phyloP scores from a whole-genome alignment of 2,113 vertebrate genomes.

The Dasyprocta punctata region DNA sequence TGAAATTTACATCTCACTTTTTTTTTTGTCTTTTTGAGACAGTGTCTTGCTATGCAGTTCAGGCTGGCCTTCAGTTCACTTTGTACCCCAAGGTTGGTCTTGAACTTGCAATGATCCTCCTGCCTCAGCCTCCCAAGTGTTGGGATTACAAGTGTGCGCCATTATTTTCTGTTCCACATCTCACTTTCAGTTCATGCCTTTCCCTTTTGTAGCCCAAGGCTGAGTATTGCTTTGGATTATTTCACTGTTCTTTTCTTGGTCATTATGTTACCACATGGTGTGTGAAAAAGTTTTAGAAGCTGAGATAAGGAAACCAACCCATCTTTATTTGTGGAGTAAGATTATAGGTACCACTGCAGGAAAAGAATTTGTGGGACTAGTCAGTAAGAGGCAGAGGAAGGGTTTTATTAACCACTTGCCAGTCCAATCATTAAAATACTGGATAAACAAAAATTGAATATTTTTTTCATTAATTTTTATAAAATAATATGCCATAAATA shows the following conservation, averaged over 20 bases:
- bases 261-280: neutral
- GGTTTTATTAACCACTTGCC: neutral
- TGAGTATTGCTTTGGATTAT: neutral
- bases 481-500: neutral
- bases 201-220: neutral
- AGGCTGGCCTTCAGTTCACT: too few species aligned
- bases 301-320: neutral
- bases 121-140: too few species aligned
- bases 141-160: too few species aligned
- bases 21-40: neutral
- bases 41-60: too few species aligned
- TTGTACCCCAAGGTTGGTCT: too few species aligned
- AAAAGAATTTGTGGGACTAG: neutral
- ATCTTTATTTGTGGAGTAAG: neutral
- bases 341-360: neutral
- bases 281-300: neutral
- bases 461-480: neutral
- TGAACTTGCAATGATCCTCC: too few species aligned
- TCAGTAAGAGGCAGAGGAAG: neutral
- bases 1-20: slow-evolving; percentile 26
- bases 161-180: neutral
- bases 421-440: neutral
- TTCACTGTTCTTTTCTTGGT: neutral
- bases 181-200: neutral
- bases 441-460: neutral